Conservation (phyloP, 2,888 invertebrate species). For the Phytoseiulus persimilis region DNA sequence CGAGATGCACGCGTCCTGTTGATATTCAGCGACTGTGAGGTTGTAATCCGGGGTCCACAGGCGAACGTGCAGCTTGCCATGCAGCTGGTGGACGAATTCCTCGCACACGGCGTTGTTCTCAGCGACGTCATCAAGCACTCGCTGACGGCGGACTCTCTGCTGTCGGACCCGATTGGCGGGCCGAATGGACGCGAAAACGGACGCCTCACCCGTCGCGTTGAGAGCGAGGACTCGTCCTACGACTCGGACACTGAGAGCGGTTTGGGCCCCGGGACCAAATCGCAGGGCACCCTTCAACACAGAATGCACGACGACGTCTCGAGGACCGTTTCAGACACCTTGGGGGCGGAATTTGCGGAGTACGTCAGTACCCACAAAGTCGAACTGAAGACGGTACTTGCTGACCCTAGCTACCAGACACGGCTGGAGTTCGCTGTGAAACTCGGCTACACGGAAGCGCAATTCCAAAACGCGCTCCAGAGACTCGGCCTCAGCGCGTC, state of each 20-base stretch:
- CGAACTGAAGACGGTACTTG: constrained; percentile 41
- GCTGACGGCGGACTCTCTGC: constrained; percentile 9
- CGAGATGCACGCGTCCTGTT: constrained; percentile 42
- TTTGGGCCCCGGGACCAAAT: constrained; percentile 53
- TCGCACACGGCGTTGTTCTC: not conserved
- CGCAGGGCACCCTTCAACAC: constrained; percentile 42
- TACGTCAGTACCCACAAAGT: constrained; percentile 56
- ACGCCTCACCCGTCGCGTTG: constrained; percentile 45
- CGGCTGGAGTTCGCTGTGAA: constrained; percentile 83
- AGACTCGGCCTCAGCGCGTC: constrained; percentile 75
- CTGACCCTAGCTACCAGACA: constrained; percentile 52
- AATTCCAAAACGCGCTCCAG: constrained; percentile 70
- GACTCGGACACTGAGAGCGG: constrained; percentile 61
- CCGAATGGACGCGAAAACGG: not conserved
- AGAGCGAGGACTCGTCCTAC: constrained; percentile 70
- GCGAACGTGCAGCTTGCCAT: constrained; percentile 42
- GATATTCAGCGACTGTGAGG: constrained; percentile 42
- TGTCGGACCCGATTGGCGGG: constrained; percentile 12
- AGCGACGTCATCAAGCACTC: constrained; percentile 8
- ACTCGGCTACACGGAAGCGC: constrained; percentile 77
- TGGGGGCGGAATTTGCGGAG: constrained; percentile 74
- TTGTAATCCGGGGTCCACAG: constrained; percentile 42
- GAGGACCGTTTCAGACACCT: constrained; percentile 71
- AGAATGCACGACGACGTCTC: constrained; percentile 65
- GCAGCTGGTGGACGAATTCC: constrained; percentile 42